Conservation (phyloP, 2,113 vertebrate genomes). For the Ariopsis seemanni region DNA sequence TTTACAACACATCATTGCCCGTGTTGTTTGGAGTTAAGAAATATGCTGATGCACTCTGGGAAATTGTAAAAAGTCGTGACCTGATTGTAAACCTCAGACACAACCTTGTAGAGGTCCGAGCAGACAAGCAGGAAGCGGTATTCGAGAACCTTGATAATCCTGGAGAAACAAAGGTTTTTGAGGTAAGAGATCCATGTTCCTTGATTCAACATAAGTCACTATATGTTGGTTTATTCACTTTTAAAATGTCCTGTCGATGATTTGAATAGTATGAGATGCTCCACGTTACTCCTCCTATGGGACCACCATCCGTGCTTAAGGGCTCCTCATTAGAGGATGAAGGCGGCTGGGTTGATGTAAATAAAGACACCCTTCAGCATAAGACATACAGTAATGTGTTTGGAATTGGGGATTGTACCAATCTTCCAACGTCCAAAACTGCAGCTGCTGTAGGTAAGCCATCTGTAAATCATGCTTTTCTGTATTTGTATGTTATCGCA, state of each 20-base stretch:
- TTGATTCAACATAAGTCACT: neutral
- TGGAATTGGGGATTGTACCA: constrained; percentile 96
- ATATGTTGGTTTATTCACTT: neutral
- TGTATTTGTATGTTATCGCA: neutral
- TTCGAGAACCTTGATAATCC: constrained; percentile 92
- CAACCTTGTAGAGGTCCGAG: constrained; percentile 88
- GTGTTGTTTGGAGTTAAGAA: constrained; percentile 91
- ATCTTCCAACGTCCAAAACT: constrained; percentile 89
- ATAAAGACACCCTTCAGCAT: constrained; percentile 90
- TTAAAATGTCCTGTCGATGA: constrained; percentile 1
- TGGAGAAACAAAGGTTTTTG: constrained; percentile 80
- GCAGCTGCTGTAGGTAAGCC: constrained; percentile 87
- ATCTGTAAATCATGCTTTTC: neutral
- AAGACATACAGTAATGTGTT: constrained; percentile 89
- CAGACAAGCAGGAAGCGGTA: constrained; percentile 89
- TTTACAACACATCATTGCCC: constrained; percentile 92
- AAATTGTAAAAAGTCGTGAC: constrained; percentile 80
- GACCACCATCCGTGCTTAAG: constrained; percentile 80
- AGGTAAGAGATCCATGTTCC: constrained; percentile 65
- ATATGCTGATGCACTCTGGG: constrained; percentile 85
- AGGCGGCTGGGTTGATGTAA: constrained; percentile 85
- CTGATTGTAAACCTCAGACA: constrained; percentile 83
- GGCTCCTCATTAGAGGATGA: constrained; percentile 77
- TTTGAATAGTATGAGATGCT: constrained; percentile 91
- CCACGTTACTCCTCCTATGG: constrained; percentile 96